A percentile compares a stretch with the other conserved stretches of the same genome.
Conservation (phyloP, 2,113 vertebrate genomes). For the Gulo gulo region DNA sequence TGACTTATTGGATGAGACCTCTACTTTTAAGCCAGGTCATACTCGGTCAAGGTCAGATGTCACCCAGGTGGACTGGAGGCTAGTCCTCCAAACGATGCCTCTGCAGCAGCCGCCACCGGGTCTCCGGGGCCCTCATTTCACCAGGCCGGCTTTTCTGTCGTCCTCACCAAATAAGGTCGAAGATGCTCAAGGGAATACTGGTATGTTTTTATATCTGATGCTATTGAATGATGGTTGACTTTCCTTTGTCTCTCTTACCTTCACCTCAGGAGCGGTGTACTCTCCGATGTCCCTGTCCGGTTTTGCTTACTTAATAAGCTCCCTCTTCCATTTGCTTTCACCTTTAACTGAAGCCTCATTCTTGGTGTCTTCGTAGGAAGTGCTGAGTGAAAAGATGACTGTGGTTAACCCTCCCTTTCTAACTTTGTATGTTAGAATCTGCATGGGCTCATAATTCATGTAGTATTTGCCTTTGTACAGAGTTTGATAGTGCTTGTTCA, state of each 20-base stretch:
- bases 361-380: not conserved
- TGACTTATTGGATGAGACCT: conserved; percentile 90
- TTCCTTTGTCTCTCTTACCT: not conserved
- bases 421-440: not conserved
- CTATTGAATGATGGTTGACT: not conserved
- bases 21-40: conserved; percentile 91
- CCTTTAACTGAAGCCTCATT: not conserved
- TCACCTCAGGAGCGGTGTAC: not conserved
- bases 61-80: conserved; percentile 83
- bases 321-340: not conserved
- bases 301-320: not conserved
- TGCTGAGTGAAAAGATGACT: not conserved
- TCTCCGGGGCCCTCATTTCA: conserved; percentile 70
- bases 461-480: not conserved
- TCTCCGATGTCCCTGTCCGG: not conserved
- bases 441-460: not conserved
- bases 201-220: conserved; percentile 81
- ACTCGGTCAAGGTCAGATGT: conserved; percentile 92
- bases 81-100: conserved; percentile 76
- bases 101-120: conserved; percentile 61
- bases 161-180: conserved; percentile 84
- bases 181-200: conserved; percentile 89
- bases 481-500: not conserved
- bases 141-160: conserved; percentile 83
- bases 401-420: not conserved